Percentiles rank a stretch among this genome's conserved stretches.
Conservation (phyloP, 2,888 invertebrate species). For the Cabera pusaria region DNA sequence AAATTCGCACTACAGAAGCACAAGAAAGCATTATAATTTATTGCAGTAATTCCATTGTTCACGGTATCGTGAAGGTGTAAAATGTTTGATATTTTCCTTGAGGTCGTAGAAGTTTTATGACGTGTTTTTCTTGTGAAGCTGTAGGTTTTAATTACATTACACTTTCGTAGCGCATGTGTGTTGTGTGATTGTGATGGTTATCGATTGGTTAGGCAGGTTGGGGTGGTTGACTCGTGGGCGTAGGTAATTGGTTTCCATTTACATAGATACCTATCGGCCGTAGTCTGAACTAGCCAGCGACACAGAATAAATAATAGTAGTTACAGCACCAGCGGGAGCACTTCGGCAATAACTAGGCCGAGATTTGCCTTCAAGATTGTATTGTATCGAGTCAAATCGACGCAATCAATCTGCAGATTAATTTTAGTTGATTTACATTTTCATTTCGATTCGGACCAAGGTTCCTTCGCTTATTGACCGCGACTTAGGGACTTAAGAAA, state of each 20-base stretch:
- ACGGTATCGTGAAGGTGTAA: constrained; percentile 27
- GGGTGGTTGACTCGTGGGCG: constrained; percentile 53
- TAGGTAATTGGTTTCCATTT: constrained; percentile 41
- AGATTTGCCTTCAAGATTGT: constrained; percentile 2
- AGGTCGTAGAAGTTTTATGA: constrained; percentile 30
- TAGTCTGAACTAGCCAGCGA: too few relatives aligned
- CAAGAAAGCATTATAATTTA: constrained; percentile 20
- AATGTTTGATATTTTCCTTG: constrained; percentile 38
- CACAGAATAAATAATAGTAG: too few relatives aligned
- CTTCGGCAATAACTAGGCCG: constrained; percentile 18
- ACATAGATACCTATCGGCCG: constrained; percentile 47
- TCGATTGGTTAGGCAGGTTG: constrained; percentile 47
- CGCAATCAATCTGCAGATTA: constrained; percentile 6
- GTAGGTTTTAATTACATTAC: constrained; percentile 18
- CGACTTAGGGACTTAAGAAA: too few relatives aligned
- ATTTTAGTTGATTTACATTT: too few relatives aligned
- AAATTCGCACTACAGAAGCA: constrained; percentile 20
- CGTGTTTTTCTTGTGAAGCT: constrained; percentile 38
- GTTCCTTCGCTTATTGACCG: constrained; percentile 10
- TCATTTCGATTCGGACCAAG: constrained; percentile 9
- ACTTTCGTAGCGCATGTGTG: constrained; percentile 7
- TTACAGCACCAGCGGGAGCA: constrained; percentile 30
- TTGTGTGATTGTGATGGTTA: constrained; percentile 28
- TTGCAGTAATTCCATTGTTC: constrained; percentile 20
- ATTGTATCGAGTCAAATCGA: constrained; percentile 5